A percentile compares a stretch with the other conserved stretches of the same genome.
phyloP scores from a whole-genome alignment of 2,113 vertebrate species.

The Macaca mulatta region DNA sequence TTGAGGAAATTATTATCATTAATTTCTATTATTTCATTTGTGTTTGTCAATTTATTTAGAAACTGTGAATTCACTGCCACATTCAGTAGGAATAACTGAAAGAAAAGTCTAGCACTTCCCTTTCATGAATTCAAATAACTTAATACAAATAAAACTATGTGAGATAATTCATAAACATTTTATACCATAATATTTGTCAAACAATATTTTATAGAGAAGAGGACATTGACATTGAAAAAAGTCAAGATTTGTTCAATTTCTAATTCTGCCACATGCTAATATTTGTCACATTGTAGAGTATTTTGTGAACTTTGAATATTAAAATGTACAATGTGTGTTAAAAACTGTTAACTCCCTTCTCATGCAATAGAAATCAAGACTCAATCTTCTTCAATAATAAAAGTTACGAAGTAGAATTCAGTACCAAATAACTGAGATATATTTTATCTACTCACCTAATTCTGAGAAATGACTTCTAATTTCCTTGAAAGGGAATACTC shows the following conservation, averaged over 20 bases:
- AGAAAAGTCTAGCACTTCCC: not conserved
- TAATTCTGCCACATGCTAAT: not conserved
- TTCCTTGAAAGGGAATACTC: not conserved
- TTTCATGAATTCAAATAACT: not conserved
- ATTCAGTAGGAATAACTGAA: not conserved
- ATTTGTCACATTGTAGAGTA: not conserved
- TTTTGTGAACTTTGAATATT: not conserved
- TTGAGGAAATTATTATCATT: not conserved
- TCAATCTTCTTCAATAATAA: not conserved
- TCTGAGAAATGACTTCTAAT: not conserved
- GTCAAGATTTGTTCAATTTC: not conserved
- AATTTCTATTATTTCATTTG: not conserved
- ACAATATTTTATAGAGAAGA: not conserved
- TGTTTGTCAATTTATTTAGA: not conserved
- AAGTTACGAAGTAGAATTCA: not conserved
- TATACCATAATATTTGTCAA: not conserved
- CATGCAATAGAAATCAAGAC: not conserved
- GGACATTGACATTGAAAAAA: not conserved
- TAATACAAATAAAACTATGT: not conserved
- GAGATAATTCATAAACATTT: not conserved
- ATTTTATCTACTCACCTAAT: not conserved
- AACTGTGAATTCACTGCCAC: not conserved
- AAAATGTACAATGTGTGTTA: not conserved
- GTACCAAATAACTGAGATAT: not conserved
- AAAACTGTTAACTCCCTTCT: not conserved